phyloP scores from a whole-genome alignment of 2,113 vertebrate species.

The Ailurus styani region DNA sequence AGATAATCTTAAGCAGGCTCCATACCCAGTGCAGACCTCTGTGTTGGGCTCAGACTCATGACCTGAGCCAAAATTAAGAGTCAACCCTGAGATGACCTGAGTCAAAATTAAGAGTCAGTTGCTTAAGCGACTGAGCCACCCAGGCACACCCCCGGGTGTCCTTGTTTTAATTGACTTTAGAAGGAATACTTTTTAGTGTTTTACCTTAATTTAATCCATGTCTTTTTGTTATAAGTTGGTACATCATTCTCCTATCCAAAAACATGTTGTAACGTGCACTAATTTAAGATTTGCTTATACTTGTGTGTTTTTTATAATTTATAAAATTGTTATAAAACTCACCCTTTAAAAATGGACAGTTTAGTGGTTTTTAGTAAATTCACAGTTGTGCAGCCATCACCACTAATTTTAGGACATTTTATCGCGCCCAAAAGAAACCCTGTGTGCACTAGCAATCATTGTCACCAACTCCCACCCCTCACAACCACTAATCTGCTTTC shows the following conservation, averaged over 20 bases:
- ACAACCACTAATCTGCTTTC: neutral
- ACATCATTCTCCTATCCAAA: neutral
- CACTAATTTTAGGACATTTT: conserved; percentile 42
- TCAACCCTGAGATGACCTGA: neutral
- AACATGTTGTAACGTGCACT: neutral
- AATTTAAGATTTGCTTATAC: neutral
- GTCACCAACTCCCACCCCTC: neutral
- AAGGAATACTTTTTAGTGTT: conserved; percentile 3
- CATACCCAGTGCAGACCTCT: neutral
- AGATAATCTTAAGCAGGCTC: neutral
- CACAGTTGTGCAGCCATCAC: neutral
- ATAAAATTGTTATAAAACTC: neutral
- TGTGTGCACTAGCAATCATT: neutral
- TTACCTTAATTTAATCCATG: neutral
- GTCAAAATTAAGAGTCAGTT: neutral
- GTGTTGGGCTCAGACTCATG: neutral
- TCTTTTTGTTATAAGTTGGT: neutral
- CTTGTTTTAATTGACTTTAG: conserved; percentile 9
- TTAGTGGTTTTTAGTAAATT: neutral
- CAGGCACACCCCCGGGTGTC: neutral
- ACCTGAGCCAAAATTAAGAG: neutral
- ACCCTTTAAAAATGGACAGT: neutral
- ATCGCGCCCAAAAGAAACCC: neutral
- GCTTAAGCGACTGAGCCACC: neutral
- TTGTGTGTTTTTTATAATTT: neutral